Percentiles rank a stretch among this genome's conserved stretches.
phyloP scores from a whole-genome alignment of 1,140 invertebrate species.

The Drosophila melanogaster region DNA sequence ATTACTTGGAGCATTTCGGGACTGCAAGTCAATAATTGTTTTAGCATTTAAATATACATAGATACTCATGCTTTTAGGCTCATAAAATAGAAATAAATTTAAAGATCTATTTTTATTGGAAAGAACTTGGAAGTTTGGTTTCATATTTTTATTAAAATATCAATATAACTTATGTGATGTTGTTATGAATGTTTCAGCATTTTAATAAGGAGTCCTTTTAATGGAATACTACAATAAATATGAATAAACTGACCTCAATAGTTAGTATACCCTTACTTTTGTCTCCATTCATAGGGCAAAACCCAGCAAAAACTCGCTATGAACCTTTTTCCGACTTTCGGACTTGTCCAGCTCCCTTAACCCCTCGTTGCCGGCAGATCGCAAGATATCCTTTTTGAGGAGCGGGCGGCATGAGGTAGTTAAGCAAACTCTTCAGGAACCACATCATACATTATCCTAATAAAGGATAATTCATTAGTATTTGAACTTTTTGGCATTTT shows the following conservation, averaged over 20 bases:
- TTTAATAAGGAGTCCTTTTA: no score
- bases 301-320: conserved; percentile 35
- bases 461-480: conserved; percentile 85
- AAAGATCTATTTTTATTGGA: no score
- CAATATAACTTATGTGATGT: no score
- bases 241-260: not conserved
- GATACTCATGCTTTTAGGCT: no score
- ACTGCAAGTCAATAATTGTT: no score
- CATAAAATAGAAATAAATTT: no score
- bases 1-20: not conserved
- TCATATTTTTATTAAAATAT: no score
- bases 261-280: not conserved
- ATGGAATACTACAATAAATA: no score
- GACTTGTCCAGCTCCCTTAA: conserved; percentile 14
- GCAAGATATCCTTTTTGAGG: conserved; percentile 14
- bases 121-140: no score
- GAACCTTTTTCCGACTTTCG: conserved; percentile 74
- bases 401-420: conserved; percentile 28
- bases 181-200: no score
- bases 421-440: conserved; percentile 76
- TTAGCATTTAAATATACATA: no score
- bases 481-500: conserved; percentile 84
- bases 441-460: conserved; percentile 85
- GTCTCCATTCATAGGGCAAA: conserved; percentile 9
- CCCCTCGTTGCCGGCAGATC: not conserved